Evolutionary conservation across 1,140 invertebrate genomes (phyloP), one percentile per base, ranked within the genome.

Genomic region (Drosophila mauritiana): DNA sequence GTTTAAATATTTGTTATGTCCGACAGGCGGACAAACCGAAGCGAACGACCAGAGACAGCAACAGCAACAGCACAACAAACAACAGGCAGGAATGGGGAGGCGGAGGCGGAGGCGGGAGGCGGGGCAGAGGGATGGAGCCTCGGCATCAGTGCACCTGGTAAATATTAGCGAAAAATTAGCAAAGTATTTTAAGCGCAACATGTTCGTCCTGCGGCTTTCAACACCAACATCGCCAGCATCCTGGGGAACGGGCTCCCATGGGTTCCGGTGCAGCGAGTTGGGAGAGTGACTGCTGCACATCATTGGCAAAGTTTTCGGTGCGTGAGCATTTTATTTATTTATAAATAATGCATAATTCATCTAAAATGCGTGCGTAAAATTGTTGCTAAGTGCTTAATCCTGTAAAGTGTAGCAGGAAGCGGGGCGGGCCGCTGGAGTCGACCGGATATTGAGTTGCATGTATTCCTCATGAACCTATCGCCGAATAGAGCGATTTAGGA

Each of bases 161-260:
- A 86, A 86, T 86, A 88, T 86, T 88, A 82, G 82, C 78, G 81
- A 86, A 88, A 86, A 86, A 86, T 86, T 86, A 86, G 82, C 78
- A 88, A 82, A 88, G 83, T 76, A 86, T 86, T 86, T 86, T 88
- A 82, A 88, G 83, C 70, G 83, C 83, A 73, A 82, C 83, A 88
- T 86, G 83, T 88, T 88, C 83, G 83, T 88, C 56, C 78, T 88
- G 83, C 49, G 83, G 83, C 74, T 86, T 82, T 78, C 78, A 70
- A 39, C 80, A 79, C 74, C 76, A 83, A 75, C 68, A 49, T 65
- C 56, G 17, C 61, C 54, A 48, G 31, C 43, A 22, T 46, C 51
- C 43, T 7, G 15, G 39, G 31, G 54, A 48, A 25, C 7, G 27
- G 27, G 7, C 17, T 17, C 48, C 22, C 8, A 6, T 63, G 59